Percentiles rank a stretch among this genome's conserved stretches.
phyloP scores from a whole-genome alignment of 2,888 invertebrate genomes.

The Plagodis pulveraria region DNA sequence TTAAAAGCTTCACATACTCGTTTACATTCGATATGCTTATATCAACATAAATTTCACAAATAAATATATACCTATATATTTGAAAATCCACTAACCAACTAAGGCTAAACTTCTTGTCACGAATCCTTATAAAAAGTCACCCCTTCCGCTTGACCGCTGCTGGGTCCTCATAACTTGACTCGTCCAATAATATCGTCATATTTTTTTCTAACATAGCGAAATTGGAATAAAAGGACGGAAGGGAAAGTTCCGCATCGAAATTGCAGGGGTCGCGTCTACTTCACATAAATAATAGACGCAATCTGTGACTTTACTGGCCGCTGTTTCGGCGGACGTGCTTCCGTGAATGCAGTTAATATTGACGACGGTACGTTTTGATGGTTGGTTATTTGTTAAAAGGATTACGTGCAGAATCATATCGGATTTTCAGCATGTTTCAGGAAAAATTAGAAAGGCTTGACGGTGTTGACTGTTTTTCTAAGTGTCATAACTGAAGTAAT shows the following conservation, averaged over 20 bases:
- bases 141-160: slow-evolving; percentile 73
- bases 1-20: too few relatives aligned
- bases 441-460: too few relatives aligned
- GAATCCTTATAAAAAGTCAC: slow-evolving; percentile 54
- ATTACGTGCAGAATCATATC: not conserved
- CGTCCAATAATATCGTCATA: slow-evolving; percentile 82
- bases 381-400: slow-evolving; percentile 20
- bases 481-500: too few relatives aligned
- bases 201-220: slow-evolving; percentile 79
- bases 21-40: too few relatives aligned
- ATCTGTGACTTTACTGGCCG: slow-evolving; percentile 62
- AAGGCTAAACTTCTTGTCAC: slow-evolving; percentile 38
- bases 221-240: slow-evolving; percentile 76
- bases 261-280: slow-evolving; percentile 71
- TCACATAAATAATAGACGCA: slow-evolving; percentile 81
- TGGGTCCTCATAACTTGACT: slow-evolving; percentile 66
- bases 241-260: slow-evolving; percentile 75
- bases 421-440: too few relatives aligned
- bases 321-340: slow-evolving; percentile 41
- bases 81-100: slow-evolving; percentile 12
- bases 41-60: too few relatives aligned
- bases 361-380: slow-evolving; percentile 28
- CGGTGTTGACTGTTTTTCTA: too few relatives aligned
- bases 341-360: slow-evolving; percentile 40
- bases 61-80: too few relatives aligned